Conservation (phyloP, 2,888 invertebrate genomes). For the Hydraecia micacea region DNA sequence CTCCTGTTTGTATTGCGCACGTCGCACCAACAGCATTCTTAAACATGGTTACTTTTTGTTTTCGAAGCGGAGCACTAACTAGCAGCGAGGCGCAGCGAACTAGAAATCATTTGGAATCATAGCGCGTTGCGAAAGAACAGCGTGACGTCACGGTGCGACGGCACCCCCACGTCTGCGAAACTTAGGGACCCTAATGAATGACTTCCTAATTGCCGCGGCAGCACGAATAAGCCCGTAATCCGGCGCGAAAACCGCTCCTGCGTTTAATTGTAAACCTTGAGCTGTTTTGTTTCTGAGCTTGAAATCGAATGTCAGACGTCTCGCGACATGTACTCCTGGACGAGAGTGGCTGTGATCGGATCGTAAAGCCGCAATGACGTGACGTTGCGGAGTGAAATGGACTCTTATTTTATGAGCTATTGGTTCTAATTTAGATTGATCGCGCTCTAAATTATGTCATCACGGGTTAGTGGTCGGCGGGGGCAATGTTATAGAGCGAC, state of each 20-base stretch:
- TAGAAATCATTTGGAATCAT: conserved; percentile 74
- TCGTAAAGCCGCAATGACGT: conserved; percentile 75
- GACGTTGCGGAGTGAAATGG: conserved; percentile 70
- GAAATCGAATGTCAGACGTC: conserved; percentile 85
- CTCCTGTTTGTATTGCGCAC: conserved; percentile 85
- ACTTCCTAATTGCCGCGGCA: conserved; percentile 90
- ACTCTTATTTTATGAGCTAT: conserved; percentile 74
- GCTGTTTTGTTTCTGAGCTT: conserved; percentile 84
- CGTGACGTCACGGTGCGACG: conserved; percentile 84
- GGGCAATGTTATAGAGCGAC: conserved; percentile 78
- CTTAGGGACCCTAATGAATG: conserved; percentile 90
- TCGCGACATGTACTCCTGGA: conserved; percentile 82
- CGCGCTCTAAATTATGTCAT: conserved; percentile 60
- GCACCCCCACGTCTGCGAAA: conserved; percentile 90
- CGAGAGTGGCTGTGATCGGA: conserved; percentile 76
- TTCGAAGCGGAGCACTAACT: conserved; percentile 70
- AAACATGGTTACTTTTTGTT: conserved; percentile 84
- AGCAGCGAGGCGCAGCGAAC: conserved; percentile 73
- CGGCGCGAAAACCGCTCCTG: conserved; percentile 81
- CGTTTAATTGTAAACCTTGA: conserved; percentile 88
- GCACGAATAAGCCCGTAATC: conserved; percentile 88
- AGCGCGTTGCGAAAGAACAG: conserved; percentile 79
- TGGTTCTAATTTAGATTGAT: conserved; percentile 69
- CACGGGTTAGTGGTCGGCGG: conserved; percentile 46
- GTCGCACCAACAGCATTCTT: conserved; percentile 80